Percentiles rank a stretch among this genome's conserved stretches.
Conservation (phyloP, 2,113 vertebrate species). For the Trematocara nigrifrons region DNA sequence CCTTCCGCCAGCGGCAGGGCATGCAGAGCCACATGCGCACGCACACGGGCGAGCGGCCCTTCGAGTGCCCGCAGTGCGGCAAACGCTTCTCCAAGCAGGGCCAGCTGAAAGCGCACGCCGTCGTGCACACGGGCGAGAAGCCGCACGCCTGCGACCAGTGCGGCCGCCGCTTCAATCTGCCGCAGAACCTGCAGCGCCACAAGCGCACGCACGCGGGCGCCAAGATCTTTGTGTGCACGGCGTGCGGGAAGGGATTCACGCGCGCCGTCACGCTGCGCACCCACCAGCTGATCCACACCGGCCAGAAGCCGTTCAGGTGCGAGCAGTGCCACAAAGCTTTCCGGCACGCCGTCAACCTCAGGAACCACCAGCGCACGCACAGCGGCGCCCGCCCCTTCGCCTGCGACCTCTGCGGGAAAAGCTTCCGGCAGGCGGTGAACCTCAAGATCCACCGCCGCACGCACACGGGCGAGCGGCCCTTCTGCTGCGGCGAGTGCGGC, state of each 20-base stretch:
- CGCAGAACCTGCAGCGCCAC: slow-evolving; percentile 69
- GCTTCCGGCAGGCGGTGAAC: slow-evolving; percentile 68
- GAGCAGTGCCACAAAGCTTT: slow-evolving; percentile 60
- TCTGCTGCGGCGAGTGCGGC: slow-evolving; percentile 63
- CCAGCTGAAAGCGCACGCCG: slow-evolving; percentile 64
- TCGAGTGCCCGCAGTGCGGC: slow-evolving; percentile 52
- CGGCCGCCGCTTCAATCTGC: slow-evolving; percentile 66
- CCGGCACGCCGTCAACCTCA: slow-evolving; percentile 67
- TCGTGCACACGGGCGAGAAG: slow-evolving; percentile 65
- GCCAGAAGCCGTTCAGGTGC: slow-evolving; percentile 66
- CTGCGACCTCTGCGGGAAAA: slow-evolving; percentile 69
- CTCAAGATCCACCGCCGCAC: slow-evolving; percentile 70
- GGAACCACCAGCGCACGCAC: slow-evolving; percentile 68
- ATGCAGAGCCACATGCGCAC: slow-evolving; percentile 48
- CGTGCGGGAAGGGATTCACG: slow-evolving; percentile 70
- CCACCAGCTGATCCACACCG: slow-evolving; percentile 69
- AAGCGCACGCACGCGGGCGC: slow-evolving; percentile 50
- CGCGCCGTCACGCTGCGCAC: slow-evolving; percentile 63
- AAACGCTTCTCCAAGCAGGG: slow-evolving; percentile 64
- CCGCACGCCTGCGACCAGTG: slow-evolving; percentile 61
- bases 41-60: slow-evolving; percentile 56
- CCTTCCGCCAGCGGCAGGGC: slow-evolving; percentile 59
- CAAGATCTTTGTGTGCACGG: slow-evolving; percentile 56
- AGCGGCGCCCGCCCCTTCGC: slow-evolving; percentile 54
- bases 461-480: slow-evolving; percentile 74